Evolutionary conservation across 2,888 invertebrate species (phyloP), one percentile per base, ranked within the genome.

Genomic region (Ectobius pallidus): DNA sequence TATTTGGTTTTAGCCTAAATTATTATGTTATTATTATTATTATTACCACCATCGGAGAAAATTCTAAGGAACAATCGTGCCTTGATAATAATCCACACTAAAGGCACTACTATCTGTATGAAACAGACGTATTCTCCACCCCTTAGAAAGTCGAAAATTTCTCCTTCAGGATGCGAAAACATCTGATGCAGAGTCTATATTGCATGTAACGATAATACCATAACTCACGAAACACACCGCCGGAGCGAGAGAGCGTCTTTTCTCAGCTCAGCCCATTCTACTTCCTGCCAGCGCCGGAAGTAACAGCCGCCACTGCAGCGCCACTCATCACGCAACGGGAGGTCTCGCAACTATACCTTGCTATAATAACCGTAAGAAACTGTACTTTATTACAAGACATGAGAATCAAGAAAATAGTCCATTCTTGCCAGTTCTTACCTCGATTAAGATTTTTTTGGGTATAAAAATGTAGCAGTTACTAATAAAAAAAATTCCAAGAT

Each of bases 251-350:
- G 9, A 9, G 27, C 30, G 46, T 30, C 65, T 65, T 65, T 65
- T 65, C 65, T 18, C 65, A 44, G 65, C 46, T 18, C 46, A 65
- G 22, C 65, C 14, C 65, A 18, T 25, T 44, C 65, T 44, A 65
- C 65, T 65, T 65, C 65, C 65, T 42, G 65, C 65, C 30, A 9
- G 65, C 39, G 18, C 65, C 65, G 65, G 65, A 65, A 65, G 58
- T 58, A 25, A 18, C 46, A 44, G 42, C 65, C 42, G 65, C 62
- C 62, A 62, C 62, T 34, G 34, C 32, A 62, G 62, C 46, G 65
- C 46, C 30, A 27, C 65, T 65, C 65, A 46, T 65, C 65, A 65
- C 65, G 65, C 65, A 30, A 65, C 65, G 65, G 65, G 65, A 32
- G 65, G 63, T 63, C 22, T 25, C 34, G 22, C 44, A 11, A 65